These are phyloP conservation scores for Oryctes rhinoceros DNA, from an alignment of 1,140 invertebrate genomes.

Conservation along the genomic window DNA sequence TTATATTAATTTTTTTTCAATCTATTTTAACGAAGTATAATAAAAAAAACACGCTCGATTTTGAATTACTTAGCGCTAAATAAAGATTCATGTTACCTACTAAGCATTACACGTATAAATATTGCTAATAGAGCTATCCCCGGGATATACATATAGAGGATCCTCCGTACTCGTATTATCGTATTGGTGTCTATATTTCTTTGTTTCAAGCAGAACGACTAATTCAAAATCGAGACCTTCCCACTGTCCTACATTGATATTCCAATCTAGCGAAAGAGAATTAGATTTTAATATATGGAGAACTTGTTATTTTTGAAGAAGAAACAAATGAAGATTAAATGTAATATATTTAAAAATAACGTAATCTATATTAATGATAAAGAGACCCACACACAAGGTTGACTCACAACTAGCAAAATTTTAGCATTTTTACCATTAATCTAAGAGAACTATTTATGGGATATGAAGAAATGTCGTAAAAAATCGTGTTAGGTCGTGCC, in stretches of 20 bases:
- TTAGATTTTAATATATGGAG: background rate
- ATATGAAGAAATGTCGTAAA: background rate
- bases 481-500: background rate
- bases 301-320: conserved; percentile 12
- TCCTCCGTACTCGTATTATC: too few relatives aligned
- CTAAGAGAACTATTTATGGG: background rate
- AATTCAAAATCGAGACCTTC: too few relatives aligned
- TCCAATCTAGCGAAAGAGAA: background rate
- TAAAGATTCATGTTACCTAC: too few relatives aligned
- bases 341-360: background rate
- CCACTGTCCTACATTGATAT: background rate
- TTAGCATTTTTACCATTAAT: conserved; percentile 4
- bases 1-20: background rate
- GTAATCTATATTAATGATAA: background rate
- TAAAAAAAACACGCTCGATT: background rate
- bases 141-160: too few relatives aligned
- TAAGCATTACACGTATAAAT: too few relatives aligned
- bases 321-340: background rate
- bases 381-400: background rate
- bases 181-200: too few relatives aligned
- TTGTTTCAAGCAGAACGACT: too few relatives aligned
- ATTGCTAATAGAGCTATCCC: too few relatives aligned
- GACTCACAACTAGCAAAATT: background rate
- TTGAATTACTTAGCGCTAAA: background rate
- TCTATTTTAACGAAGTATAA: background rate